Evolutionary conservation across 2,888 invertebrate genomes (phyloP), one percentile per base, ranked within the genome.

Genomic region (Hypomecis punctinalis): DNA sequence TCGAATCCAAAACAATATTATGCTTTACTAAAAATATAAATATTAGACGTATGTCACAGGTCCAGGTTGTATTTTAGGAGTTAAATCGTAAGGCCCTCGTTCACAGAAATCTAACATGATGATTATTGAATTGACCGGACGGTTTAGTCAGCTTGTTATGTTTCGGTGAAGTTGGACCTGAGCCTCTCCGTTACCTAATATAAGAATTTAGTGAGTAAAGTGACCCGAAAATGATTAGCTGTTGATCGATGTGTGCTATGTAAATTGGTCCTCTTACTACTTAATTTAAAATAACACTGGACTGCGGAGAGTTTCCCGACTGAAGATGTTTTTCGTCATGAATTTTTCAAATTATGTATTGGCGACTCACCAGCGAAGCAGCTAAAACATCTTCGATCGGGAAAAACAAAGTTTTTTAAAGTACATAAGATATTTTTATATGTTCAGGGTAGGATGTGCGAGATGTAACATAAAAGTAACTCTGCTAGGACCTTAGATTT

Each of bases 361-460:
- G 13, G 48, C 9, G 1, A 43, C 5, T 45, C 8, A 63, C 9
- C 37, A 48, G 39, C 47, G n/a, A 56, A n/a, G 39, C 36, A 23
- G 53, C 37, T 60, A 55, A 66, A 71, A 78, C 83, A 76, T 81
- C 80, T 88, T 84, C 84, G 80, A 82, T 77, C 78, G 78, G 75
- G 80, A 82, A 80, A 75, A 74, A 70, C 72, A 79, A 79, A 79
- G 80, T 84, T 88, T 88, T n/a, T 86, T 80, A 83, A 90, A 91
- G 90, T 90, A 91, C 90, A 91, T 90, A 84, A 89, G 81, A 91
- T 91, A 93, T 92, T 92, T 93, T 92, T 92, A 88, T 92, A 93
- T 91, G 89, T 90, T 90, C 87, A 85, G 88, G 85, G 85, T 88
- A 89, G 86, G 81, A 85, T 78, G 76, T 82, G 86, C 80, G 80